These are phyloP conservation scores for Hucho hucho DNA, from an alignment of 2,113 vertebrate species.

Conservation along the genomic window DNA sequence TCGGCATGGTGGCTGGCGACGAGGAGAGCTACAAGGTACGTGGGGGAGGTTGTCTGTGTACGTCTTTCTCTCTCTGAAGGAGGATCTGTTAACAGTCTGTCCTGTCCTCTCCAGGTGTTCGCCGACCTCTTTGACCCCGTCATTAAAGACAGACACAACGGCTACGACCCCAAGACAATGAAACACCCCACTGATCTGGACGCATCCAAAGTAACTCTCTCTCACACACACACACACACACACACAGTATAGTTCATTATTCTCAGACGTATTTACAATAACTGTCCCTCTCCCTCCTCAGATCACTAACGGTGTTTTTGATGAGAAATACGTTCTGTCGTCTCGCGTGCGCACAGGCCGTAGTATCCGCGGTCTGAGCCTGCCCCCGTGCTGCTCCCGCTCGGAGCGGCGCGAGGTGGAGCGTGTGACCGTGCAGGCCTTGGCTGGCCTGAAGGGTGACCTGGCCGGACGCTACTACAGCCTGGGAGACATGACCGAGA, in stretches of 20 bases:
- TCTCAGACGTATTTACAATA: not conserved
- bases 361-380: slow-evolving; percentile 89
- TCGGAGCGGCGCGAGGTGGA: slow-evolving; percentile 91
- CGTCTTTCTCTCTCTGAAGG: not conserved
- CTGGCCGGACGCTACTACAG: slow-evolving; percentile 88
- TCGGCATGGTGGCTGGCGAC: slow-evolving; percentile 92
- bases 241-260: not conserved
- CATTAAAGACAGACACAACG: slow-evolving; percentile 87
- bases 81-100: not conserved
- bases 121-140: slow-evolving; percentile 88
- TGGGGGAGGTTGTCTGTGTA: not conserved
- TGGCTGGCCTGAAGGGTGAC: slow-evolving; percentile 85
- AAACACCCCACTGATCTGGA: slow-evolving; percentile 89
- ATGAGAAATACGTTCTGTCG: slow-evolving; percentile 86
- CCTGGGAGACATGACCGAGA: slow-evolving; percentile 84
- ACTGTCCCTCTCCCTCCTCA: slow-evolving; percentile 40
- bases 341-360: slow-evolving; percentile 89
- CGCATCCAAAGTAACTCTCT: slow-evolving; percentile 81
- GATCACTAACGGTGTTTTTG: slow-evolving; percentile 83
- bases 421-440: slow-evolving; percentile 79
- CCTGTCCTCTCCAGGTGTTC: slow-evolving; percentile 78
- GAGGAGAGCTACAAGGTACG: slow-evolving; percentile 92
- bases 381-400: slow-evolving; percentile 85
- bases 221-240: not conserved
- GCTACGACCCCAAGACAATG: slow-evolving; percentile 87